A percentile compares a stretch with the other conserved stretches of the same genome.
These are phyloP conservation scores for Nezara viridula DNA, from an alignment of 2,888 invertebrate species.

Conservation along the genomic window DNA sequence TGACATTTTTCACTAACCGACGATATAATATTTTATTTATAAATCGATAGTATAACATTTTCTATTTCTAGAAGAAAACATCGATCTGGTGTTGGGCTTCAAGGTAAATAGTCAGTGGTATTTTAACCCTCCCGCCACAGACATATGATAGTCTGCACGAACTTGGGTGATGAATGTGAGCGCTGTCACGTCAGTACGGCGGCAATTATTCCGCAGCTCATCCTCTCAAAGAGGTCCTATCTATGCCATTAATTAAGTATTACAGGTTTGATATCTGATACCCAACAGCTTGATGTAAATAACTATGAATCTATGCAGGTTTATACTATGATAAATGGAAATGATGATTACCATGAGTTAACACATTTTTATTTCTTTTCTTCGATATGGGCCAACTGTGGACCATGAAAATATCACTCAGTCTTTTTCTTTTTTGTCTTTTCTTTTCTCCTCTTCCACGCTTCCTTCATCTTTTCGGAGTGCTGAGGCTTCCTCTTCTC, in stretches of 20 bases:
- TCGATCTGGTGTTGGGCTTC: background rate
- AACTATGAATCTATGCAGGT: background rate
- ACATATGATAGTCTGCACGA: slow-evolving; percentile 33
- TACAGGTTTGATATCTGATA: background rate
- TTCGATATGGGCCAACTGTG: no score
- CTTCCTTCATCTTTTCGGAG: no score
- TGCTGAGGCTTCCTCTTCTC: no score
- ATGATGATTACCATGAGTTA: no score
- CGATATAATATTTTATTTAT: no score
- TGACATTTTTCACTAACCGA: no score
- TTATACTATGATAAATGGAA: background rate
- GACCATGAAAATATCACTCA: no score
- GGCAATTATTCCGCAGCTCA: background rate
- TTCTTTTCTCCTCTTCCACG: no score
- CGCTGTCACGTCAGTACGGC: background rate
- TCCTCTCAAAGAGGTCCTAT: background rate
- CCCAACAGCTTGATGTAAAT: background rate
- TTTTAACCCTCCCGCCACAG: background rate
- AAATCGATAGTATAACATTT: background rate
- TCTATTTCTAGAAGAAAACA: background rate
- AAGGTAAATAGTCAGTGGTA: background rate
- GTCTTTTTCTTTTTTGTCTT: no score
- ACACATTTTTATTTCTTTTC: no score
- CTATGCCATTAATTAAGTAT: background rate
- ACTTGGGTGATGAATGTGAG: background rate